phyloP scores from a whole-genome alignment of 2,113 vertebrate species.

The Nibea coibor region DNA sequence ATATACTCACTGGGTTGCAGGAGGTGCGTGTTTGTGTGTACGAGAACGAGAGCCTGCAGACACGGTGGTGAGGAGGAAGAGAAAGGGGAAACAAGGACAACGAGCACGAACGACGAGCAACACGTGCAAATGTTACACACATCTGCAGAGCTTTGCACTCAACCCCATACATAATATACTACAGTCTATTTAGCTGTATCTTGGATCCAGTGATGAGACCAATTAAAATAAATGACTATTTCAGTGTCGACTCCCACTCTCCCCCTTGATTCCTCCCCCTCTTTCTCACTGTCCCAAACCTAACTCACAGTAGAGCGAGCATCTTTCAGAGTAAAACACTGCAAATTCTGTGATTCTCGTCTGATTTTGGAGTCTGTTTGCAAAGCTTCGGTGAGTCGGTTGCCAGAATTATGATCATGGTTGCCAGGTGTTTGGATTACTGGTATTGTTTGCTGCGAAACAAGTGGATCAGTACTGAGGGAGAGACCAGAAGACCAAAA shows the following conservation, averaged over 20 bases:
- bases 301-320: constrained; percentile 36
- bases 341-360: constrained; percentile 6
- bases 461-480: constrained; percentile 26
- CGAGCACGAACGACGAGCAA: constrained; percentile 19
- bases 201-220: constrained; percentile 62
- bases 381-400: constrained; percentile 32
- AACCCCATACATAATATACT: constrained; percentile 65
- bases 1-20: not conserved
- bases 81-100: constrained; percentile 25
- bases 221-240: constrained; percentile 73
- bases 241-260: constrained; percentile 44
- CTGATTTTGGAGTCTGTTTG: constrained; percentile 28
- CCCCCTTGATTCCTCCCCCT: not conserved
- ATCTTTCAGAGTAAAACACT: constrained; percentile 25
- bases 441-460: constrained; percentile 43
- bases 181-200: constrained; percentile 58
- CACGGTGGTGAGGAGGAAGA: not conserved
- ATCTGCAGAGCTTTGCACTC: not conserved
- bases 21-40: constrained; percentile 5
- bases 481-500: constrained; percentile 2
- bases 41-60: constrained; percentile 18
- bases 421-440: constrained; percentile 67
- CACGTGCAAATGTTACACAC: constrained; percentile 15
- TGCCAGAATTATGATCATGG: constrained; percentile 44
- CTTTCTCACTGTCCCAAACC: constrained; percentile 28